Evolutionary conservation across 2,888 invertebrate genomes (phyloP).

Genomic region (Ophion costatus): DNA sequence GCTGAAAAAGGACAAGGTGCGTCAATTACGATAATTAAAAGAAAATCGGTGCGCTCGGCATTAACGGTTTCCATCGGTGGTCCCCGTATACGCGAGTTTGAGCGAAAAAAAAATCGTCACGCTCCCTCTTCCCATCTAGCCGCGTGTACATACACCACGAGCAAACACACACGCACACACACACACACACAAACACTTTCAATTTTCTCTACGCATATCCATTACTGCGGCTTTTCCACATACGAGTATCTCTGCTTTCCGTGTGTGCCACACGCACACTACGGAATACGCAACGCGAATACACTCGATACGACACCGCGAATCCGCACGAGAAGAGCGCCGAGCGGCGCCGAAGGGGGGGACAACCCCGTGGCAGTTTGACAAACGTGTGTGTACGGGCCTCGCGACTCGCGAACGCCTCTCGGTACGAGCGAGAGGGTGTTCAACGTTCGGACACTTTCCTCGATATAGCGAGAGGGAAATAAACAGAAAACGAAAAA

Average conservation of each 20-base stretch:
- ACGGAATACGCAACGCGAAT: conserved; percentile 7
- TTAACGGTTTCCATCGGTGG: conserved; percentile 54
- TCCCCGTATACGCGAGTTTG: conserved; percentile 39
- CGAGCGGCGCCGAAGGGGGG: conserved; percentile 59
- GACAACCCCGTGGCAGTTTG: conserved; percentile 71
- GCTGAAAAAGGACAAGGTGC: conserved; percentile 81
- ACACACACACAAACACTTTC: conserved; percentile 30
- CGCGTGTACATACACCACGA: conserved; percentile 38
- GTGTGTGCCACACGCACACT: too few species aligned
- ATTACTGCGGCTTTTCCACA: too few species aligned
- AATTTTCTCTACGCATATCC: too few species aligned
- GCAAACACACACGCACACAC: conserved; percentile 17
- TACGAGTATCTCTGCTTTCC: too few species aligned
- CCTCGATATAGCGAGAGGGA: conserved; percentile 61
- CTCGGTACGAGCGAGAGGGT: conserved; percentile 39
- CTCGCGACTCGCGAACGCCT: conserved; percentile 55
- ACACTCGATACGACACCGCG: conserved; percentile 47
- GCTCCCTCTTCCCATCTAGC: conserved; percentile 37
- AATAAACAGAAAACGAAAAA: conserved; percentile 23
- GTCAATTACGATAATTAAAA: conserved; percentile 68
- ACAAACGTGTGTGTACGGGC: conserved; percentile 56
- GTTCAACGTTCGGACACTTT: conserved; percentile 39
- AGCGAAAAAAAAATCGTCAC: conserved; percentile 37
- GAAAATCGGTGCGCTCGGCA: conserved; percentile 40
- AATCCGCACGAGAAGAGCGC: conserved; percentile 28